Evolutionary conservation across 2,797 vertebrate genomes (phyloP).

Genomic region (Sebastes cheni): DNA sequence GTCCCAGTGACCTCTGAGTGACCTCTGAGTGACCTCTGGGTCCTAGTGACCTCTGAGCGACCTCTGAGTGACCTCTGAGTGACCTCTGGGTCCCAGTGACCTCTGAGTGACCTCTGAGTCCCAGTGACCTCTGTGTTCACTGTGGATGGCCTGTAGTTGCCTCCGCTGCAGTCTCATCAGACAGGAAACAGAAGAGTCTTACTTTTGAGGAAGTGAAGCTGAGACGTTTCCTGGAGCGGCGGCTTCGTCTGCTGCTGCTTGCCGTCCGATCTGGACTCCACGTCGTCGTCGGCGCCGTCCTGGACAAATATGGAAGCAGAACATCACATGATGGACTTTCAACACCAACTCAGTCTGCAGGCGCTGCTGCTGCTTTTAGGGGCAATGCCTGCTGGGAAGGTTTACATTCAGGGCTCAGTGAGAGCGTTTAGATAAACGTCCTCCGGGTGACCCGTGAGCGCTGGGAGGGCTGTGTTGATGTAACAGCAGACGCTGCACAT

Average conservation of each 20-base stretch:
- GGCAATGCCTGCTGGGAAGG: background rate
- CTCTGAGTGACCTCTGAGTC: too few species aligned
- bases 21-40: too few species aligned
- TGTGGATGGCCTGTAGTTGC: background rate
- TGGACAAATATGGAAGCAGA: constrained; percentile 41
- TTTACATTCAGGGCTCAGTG: background rate
- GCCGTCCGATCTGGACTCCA: constrained; percentile 1
- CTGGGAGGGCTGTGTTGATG: background rate
- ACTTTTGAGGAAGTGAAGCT: constrained; percentile 90
- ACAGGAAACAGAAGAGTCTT: constrained; percentile 57
- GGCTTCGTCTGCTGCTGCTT: constrained; percentile 19
- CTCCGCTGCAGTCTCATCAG: background rate
- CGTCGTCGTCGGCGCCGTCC: constrained; percentile 13
- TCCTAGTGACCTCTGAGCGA: too few species aligned
- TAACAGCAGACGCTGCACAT: too few species aligned
- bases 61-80: too few species aligned
- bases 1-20: too few species aligned
- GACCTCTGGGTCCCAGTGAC: too few species aligned
- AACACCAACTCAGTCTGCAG: background rate
- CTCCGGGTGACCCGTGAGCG: too few species aligned
- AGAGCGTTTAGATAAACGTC: background rate
- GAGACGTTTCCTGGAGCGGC: constrained; percentile 61
- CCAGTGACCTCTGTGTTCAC: too few species aligned
- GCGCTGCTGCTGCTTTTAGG: background rate
- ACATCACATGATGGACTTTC: constrained; percentile 10